A percentile compares a stretch with the other conserved stretches of the same genome.
These are phyloP conservation scores for Trissolcus brochymenae DNA, from an alignment of 2,888 invertebrate genomes.

Conservation along the genomic window DNA sequence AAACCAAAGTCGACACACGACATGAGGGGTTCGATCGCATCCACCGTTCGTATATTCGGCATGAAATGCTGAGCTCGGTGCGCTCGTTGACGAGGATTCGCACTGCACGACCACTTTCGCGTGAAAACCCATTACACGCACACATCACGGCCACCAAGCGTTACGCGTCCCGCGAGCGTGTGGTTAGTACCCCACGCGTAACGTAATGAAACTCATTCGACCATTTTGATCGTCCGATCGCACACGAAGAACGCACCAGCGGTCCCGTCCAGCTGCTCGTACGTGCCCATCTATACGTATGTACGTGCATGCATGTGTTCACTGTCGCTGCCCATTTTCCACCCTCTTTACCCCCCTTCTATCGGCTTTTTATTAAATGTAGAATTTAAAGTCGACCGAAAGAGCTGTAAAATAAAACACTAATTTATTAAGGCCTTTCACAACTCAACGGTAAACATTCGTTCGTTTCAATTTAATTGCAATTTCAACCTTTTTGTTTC, in stretches of 20 bases:
- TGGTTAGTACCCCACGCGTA: constrained; percentile 59
- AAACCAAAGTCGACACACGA: constrained; percentile 49
- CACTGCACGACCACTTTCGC: constrained; percentile 55
- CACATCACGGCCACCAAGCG: constrained; percentile 57
- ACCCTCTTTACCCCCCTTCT: constrained; percentile 5
- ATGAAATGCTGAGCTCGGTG: constrained; percentile 46
- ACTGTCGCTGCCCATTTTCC: constrained; percentile 7
- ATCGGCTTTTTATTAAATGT: constrained; percentile 57
- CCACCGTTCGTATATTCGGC: constrained; percentile 30
- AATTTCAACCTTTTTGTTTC: background rate
- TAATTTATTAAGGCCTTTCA: constrained; percentile 49
- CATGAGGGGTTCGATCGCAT: constrained; percentile 44
- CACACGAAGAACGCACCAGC: constrained; percentile 54
- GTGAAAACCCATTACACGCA: constrained; percentile 60
- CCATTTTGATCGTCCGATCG: constrained; percentile 56
- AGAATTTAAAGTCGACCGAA: constrained; percentile 43
- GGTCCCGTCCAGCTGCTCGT: constrained; percentile 27
- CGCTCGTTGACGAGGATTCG: constrained; percentile 53
- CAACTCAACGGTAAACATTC: constrained; percentile 3
- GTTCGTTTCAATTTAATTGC: background rate
- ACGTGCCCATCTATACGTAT: background rate
- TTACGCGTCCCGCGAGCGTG: constrained; percentile 56
- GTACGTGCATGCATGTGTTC: constrained; percentile 28
- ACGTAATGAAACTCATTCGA: constrained; percentile 59
- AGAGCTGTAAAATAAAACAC: constrained; percentile 51